Evolutionary conservation across 2,888 invertebrate species (phyloP), one percentile per base, ranked within the genome.

Genomic region (Oxycera nigricornis): DNA sequence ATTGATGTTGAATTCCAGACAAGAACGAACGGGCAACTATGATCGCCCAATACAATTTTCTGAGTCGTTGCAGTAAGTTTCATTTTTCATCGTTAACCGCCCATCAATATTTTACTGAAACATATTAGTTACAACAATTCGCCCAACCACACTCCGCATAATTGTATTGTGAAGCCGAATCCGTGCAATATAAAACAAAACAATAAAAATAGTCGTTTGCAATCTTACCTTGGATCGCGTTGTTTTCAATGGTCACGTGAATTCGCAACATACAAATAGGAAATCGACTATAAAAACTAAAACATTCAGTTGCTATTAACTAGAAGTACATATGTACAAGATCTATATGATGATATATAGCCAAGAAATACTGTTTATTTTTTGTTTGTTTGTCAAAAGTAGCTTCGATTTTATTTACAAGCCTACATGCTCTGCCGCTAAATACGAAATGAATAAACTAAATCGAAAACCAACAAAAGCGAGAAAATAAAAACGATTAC

Each of bases 371-470:
- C 70, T 70, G 70, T 30, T 52, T n/a, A n/a, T n/a, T n/a, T n/a
- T n/a, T n/a, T n/a, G n/a, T n/a, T n/a, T n/a, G n/a, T 31, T 70
- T 31, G 70, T 55, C 52, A 70, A 24, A 55, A 30, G 20, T 68
- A 68, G 52, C 30, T 50, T 68, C 52, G 20, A 70, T 70, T 65
- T 52, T 70, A 70, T 70, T 70, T 70, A 70, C 70, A 70, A 70
- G 70, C 70, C 70, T 70, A 52, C 70, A 70, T 70, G 70, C 70
- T n/a, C n/a, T 52, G 50, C 30, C 28, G 50, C 52, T 70, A 70
- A 11, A 62, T 65, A 65, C 65, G 46, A 22, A 22, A 14, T 35
- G 31, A 28, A 50, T 68, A 46, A 46, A 67, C n/a, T 2, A 20
- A 30, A 28, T n/a, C 26, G 11, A 9, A 61, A 61, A 9, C 31